Evolutionary conservation across 2,113 vertebrate species (phyloP).

Genomic region (Cepphus grylle): DNA sequence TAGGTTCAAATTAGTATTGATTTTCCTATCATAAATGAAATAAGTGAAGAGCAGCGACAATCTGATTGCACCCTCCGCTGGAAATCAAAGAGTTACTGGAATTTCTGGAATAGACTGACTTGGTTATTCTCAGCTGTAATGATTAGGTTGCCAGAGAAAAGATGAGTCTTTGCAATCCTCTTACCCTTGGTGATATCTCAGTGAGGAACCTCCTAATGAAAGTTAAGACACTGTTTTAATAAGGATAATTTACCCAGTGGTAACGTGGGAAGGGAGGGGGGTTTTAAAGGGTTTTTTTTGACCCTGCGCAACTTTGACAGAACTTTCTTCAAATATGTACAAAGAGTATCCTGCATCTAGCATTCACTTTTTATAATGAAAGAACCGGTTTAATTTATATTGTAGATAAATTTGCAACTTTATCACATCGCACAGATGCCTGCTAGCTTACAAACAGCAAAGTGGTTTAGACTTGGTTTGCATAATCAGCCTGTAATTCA

Average conservation of each 20-base stretch:
- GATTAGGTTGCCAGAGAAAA: background rate
- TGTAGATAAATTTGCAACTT: background rate
- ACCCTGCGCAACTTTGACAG: background rate
- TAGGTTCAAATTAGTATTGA: background rate
- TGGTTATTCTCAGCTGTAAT: background rate
- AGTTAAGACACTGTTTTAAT: background rate
- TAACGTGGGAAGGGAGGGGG: background rate
- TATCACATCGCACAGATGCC: background rate
- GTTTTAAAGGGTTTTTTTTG: background rate
- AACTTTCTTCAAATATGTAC: background rate
- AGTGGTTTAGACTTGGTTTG: background rate
- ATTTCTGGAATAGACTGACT: background rate
- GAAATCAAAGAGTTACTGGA: constrained; percentile 13
- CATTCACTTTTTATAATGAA: background rate
- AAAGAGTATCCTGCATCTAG: background rate
- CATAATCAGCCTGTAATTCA: background rate
- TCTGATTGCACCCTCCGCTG: background rate
- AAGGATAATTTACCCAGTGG: background rate
- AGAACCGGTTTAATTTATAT: background rate
- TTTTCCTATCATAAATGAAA: background rate
- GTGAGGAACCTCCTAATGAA: background rate
- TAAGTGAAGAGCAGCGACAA: background rate
- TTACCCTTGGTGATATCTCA: background rate
- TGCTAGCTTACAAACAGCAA: background rate
- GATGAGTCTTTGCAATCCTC: constrained; percentile 12